Percentiles rank a stretch among this genome's conserved stretches.
phyloP scores from a whole-genome alignment of 92 coral and sea anemone species.

The Zoanthus sociatus region DNA sequence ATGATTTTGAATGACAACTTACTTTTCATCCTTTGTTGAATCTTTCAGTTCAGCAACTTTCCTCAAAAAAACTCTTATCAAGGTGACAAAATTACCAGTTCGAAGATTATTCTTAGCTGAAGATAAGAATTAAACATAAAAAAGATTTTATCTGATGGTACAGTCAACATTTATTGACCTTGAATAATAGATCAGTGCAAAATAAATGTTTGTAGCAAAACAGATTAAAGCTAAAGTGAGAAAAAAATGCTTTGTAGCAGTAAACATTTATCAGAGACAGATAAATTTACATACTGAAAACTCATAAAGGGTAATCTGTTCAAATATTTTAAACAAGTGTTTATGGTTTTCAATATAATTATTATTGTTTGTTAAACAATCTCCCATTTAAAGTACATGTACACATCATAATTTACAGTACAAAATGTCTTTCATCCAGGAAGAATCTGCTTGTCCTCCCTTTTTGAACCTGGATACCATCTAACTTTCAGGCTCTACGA shows the following conservation, averaged over 20 bases:
- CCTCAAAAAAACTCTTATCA: slow-evolving; percentile 81
- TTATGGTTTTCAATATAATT: neutral
- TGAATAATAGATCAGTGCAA: neutral
- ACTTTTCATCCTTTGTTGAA: slow-evolving; percentile 74
- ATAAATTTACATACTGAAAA: neutral
- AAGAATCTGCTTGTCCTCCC: no score
- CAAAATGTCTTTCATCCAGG: no score
- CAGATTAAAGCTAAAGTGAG: no score
- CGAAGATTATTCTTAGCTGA: slow-evolving; percentile 82
- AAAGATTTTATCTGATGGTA: neutral
- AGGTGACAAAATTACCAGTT: slow-evolving; percentile 83
- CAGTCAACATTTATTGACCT: neutral
- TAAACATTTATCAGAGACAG: no score
- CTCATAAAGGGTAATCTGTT: neutral
- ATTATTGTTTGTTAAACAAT: neutral
- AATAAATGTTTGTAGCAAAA: no score
- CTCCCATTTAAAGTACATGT: no score
- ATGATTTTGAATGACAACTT: slow-evolving; percentile 20
- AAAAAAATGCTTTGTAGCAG: no score
- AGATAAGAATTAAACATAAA: neutral
- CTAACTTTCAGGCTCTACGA: no score
- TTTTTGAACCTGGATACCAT: no score
- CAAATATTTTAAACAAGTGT: neutral
- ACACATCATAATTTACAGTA: no score
- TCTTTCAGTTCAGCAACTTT: slow-evolving; percentile 82